Conservation (phyloP, 1,140 invertebrate species). For the Achatina immaculata region DNA sequence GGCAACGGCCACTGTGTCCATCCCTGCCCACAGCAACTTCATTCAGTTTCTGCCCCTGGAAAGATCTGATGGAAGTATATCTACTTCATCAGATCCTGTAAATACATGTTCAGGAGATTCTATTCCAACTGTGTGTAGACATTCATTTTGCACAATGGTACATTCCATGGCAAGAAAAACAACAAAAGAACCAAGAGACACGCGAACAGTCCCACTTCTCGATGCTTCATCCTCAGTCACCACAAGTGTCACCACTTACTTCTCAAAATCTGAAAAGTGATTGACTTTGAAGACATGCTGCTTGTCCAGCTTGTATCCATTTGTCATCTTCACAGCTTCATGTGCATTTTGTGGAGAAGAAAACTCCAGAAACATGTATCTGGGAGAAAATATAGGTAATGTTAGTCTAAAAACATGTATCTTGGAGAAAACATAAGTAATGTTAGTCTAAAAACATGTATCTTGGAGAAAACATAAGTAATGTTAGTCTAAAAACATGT, state of each 20-base stretch:
- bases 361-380: constrained; percentile 94
- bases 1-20: too few relatives aligned
- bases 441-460: constrained; percentile 89
- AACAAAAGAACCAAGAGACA: too few relatives aligned
- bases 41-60: too few relatives aligned
- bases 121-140: too few relatives aligned
- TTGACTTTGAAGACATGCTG: constrained; percentile 95
- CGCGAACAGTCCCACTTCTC: too few relatives aligned
- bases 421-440: constrained; percentile 62
- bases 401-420: constrained; percentile 89
- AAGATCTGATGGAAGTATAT: too few relatives aligned
- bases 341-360: constrained; percentile 83
- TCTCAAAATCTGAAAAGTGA: constrained; percentile 95
- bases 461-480: constrained; percentile 62
- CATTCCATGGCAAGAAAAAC: too few relatives aligned
- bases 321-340: constrained; percentile 87
- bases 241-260: constrained; percentile 75
- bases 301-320: constrained; percentile 97
- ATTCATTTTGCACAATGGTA: too few relatives aligned
- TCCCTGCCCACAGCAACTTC: too few relatives aligned
- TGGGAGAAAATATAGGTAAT: constrained; percentile 58
- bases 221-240: too few relatives aligned
- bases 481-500: constrained; percentile 86
- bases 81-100: too few relatives aligned
- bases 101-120: too few relatives aligned